Evolutionary conservation across 2,888 invertebrate species (phyloP).

Genomic region (Cecidostiba fungosa): DNA sequence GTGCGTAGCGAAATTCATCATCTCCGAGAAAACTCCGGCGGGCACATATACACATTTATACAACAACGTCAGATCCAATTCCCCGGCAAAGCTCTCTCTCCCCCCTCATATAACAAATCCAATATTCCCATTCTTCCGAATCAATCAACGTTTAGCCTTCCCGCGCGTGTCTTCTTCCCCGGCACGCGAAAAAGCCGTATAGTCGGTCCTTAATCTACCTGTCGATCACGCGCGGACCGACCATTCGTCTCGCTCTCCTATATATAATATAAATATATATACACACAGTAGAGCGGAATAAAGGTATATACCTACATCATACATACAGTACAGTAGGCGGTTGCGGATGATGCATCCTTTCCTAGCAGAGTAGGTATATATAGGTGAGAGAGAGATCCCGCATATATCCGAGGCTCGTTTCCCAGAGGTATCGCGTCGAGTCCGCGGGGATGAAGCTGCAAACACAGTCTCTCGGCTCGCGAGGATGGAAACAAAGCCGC

Average conservation of each 20-base stretch:
- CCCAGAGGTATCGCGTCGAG: background rate
- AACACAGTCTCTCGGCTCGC: background rate
- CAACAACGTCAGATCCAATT: conserved; percentile 11
- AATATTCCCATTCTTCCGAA: conserved; percentile 33
- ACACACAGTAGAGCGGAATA: no score
- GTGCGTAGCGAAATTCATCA: conserved; percentile 2
- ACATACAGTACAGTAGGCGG: background rate
- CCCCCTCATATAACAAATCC: background rate
- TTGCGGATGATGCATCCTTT: conserved; percentile 55
- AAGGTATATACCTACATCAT: no score
- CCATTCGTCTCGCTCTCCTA: background rate
- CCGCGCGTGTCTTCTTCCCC: background rate
- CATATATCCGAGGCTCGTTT: conserved; percentile 10
- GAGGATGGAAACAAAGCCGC: conserved; percentile 21
- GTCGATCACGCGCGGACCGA: conserved; percentile 39
- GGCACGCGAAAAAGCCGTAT: background rate
- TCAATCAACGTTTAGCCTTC: conserved; percentile 8
- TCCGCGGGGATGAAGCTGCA: conserved; percentile 13
- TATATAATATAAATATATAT: background rate
- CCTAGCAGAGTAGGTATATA: conserved; percentile 1
- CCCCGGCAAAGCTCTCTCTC: background rate
- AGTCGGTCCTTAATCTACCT: conserved; percentile 39
- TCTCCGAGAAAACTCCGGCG: background rate
- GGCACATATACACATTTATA: background rate
- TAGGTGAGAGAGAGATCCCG: background rate